These are phyloP conservation scores for Heterochromis multidens DNA, from an alignment of 2,113 vertebrate species.

Conservation along the genomic window DNA sequence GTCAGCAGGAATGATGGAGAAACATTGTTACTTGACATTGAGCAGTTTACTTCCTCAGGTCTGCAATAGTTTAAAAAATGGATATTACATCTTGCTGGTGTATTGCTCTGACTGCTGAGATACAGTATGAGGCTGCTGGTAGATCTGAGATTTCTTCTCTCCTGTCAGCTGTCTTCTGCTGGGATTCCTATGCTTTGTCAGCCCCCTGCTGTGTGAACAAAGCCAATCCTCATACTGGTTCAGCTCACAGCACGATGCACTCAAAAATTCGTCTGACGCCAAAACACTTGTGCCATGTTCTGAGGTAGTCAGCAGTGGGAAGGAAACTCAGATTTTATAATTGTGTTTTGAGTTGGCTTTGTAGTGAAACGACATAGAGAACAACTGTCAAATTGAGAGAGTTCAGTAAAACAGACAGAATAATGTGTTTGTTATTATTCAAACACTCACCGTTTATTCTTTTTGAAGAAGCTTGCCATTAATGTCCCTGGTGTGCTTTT, in stretches of 20 bases:
- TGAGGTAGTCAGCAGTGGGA: neutral
- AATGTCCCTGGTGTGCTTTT: conserved; percentile 32
- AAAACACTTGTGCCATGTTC: conserved; percentile 21
- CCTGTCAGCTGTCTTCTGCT: conserved; percentile 3
- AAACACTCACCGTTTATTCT: neutral
- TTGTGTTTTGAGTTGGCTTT: conserved; percentile 22
- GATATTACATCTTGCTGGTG: neutral
- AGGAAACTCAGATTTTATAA: conserved; percentile 15
- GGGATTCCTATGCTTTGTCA: conserved; percentile 28
- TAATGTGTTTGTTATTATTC: neutral
- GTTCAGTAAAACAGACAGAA: neutral
- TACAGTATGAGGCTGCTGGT: neutral
- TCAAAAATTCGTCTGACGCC: conserved; percentile 23
- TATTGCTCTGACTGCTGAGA: neutral
- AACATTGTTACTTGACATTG: neutral
- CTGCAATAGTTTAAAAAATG: neutral
- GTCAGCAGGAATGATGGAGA: neutral
- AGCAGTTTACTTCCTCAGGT: neutral
- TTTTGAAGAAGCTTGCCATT: conserved; percentile 2
- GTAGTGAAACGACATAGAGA: neutral
- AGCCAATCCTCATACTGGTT: conserved; percentile 47
- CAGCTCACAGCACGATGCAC: conserved; percentile 42
- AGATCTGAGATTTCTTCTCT: conserved; percentile 24
- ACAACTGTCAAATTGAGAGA: conserved; percentile 10
- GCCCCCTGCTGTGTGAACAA: conserved; percentile 45